phyloP scores from a whole-genome alignment of 2,888 invertebrate species.

The Callinectes sapidus region DNA sequence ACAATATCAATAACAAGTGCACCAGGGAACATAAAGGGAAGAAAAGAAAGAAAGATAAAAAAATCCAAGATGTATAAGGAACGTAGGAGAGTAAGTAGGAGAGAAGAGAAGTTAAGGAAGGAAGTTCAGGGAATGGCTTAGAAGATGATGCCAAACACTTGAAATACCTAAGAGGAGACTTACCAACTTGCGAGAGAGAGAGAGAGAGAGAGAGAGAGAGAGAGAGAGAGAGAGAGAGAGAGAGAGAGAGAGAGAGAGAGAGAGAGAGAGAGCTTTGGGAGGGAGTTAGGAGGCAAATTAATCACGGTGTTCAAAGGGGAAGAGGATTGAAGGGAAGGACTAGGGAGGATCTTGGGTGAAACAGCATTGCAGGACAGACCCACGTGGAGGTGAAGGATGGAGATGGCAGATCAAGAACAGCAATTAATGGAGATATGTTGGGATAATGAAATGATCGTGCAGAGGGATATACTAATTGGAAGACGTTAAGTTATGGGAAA shows the following conservation, averaged over 20 bases:
- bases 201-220: background rate
- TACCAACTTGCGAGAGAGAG: background rate
- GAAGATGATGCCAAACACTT: background rate
- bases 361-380: background rate
- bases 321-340: background rate
- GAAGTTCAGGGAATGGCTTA: background rate
- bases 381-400: background rate
- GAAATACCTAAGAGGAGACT: background rate
- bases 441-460: too few relatives aligned
- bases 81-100: background rate
- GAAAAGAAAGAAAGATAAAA: too few relatives aligned
- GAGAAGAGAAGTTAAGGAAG: background rate
- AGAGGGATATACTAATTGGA: too few relatives aligned
- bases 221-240: constrained; percentile 1
- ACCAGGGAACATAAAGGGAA: too few relatives aligned
- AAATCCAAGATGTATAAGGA: background rate
- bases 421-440: too few relatives aligned
- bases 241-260: background rate
- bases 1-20: too few relatives aligned
- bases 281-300: background rate
- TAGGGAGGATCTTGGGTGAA: background rate
- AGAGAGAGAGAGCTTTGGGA: background rate
- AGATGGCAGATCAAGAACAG: too few relatives aligned
- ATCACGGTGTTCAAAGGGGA: background rate
- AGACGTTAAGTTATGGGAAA: too few relatives aligned